A percentile compares a stretch with the other conserved stretches of the same genome.
These are phyloP conservation scores for Ginglymostoma cirratum DNA, from an alignment of 2,113 vertebrate genomes.

Conservation along the genomic window DNA sequence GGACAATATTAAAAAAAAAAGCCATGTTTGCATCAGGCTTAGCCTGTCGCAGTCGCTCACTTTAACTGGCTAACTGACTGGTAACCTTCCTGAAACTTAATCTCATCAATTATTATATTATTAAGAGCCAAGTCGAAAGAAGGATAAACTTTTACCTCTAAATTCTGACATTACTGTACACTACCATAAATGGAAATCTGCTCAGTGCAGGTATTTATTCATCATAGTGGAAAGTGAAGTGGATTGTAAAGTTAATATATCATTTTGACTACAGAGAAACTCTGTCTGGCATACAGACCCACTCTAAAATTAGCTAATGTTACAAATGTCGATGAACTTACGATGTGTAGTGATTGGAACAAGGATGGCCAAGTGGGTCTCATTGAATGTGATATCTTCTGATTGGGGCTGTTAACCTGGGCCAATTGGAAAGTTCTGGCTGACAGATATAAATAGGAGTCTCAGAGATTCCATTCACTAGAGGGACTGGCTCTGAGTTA, in stretches of 20 bases:
- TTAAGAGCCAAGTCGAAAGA: not conserved
- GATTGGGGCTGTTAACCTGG: too few relatives aligned
- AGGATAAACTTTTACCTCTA: not conserved
- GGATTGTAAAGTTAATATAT: not conserved
- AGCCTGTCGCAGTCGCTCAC: not conserved
- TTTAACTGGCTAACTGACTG: not conserved
- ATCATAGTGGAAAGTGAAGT: not conserved
- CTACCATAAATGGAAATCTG: not conserved
- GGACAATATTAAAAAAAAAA: not conserved
- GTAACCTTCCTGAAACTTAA: not conserved
- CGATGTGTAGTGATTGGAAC: too few relatives aligned
- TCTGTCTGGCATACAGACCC: not conserved
- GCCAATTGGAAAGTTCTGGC: too few relatives aligned
- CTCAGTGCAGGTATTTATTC: not conserved
- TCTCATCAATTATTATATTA: not conserved
- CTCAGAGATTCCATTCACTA: too few relatives aligned
- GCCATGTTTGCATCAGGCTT: not conserved
- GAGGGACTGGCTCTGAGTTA: too few relatives aligned
- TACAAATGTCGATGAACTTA: not conserved
- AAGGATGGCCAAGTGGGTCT: too few relatives aligned
- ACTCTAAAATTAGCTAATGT: not conserved
- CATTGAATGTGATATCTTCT: too few relatives aligned
- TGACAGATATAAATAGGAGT: too few relatives aligned
- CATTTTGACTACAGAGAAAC: not conserved
- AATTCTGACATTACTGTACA: not conserved